Evolutionary conservation across 2,797 vertebrate species (phyloP), one percentile per base, ranked within the genome.

Genomic region (Coilia nasus): DNA sequence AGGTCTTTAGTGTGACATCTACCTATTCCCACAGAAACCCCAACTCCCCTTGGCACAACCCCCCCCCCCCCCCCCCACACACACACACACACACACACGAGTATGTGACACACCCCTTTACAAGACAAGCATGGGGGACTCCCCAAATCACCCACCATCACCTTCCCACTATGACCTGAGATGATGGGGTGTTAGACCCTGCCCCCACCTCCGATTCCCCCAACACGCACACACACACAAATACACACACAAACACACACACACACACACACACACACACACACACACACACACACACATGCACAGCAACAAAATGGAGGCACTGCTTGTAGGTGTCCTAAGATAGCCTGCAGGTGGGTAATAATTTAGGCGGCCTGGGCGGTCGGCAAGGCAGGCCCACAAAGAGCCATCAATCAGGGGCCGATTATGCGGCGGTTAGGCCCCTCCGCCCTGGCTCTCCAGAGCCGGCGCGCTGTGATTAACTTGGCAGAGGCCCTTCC

Each of bases 381-480:
- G 81, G 84, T 62, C 78, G 78, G 71, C 28, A 4, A 31, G 64
- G 28, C 64, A 41, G 35, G 35, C 64, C 59, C 47, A 85, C 85
- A 64, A 82, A 84, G 85, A 86, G 80, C 71, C 87, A 88, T 88
- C 83, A 86, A 86, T 88, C 87, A 88, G 47, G 59, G 78, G 59
- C 71, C 78, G 82, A 85, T 88, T 88, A 88, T 96, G 96, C 95
- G 95, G 95, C 95, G 95, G 95, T 96, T 96, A 96, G 96, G 96
- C 96, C 96, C 95, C 93, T 95, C 93, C 95, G 95, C 95, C 95
- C 95, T 95, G 95, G 93, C 93, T 96, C 96, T 96, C 96, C 96
- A 96, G 96, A 96, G 96, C 95, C 95, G 96, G 96, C 96, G 96
- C 95, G 96, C 94, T 96, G 94, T 96, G 96, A 97, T 96, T 96